Conservation (phyloP, 2,888 invertebrate genomes). For the Lordiphosa fenestrarum region DNA sequence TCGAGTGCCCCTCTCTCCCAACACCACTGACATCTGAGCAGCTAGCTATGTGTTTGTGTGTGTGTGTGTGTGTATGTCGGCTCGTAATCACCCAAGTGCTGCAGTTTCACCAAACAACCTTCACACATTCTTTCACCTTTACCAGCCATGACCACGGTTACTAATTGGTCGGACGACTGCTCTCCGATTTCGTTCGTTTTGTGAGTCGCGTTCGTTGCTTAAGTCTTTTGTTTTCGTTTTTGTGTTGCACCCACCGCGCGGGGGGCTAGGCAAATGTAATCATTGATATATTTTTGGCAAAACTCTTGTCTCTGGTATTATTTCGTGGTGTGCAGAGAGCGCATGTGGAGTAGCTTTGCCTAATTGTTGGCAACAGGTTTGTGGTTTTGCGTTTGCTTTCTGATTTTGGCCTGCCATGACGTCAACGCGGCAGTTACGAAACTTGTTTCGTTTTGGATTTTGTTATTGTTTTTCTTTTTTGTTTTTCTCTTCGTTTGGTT, state of each 20-base stretch:
- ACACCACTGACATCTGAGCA: constrained; percentile 51
- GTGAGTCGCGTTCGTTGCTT: constrained; percentile 59
- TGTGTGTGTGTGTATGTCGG: constrained; percentile 34
- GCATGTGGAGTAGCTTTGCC: constrained; percentile 72
- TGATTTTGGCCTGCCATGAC: constrained; percentile 60
- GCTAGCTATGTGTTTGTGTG: constrained; percentile 32
- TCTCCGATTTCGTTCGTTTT: constrained; percentile 35
- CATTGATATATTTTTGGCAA: constrained; percentile 73
- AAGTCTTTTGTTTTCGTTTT: constrained; percentile 67
- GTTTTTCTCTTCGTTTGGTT: constrained; percentile 34
- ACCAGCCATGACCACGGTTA: constrained; percentile 79
- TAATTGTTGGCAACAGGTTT: constrained; percentile 73
- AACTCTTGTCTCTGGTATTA: constrained; percentile 36
- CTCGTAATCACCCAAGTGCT: constrained; percentile 65
- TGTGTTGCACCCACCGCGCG: constrained; percentile 35
- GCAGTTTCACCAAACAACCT: constrained; percentile 79
- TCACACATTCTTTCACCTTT: constrained; percentile 80
- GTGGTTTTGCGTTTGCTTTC: constrained; percentile 37
- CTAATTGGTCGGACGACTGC: constrained; percentile 61
- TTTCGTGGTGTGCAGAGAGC: constrained; percentile 1
- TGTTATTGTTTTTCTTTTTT: constrained; percentile 33
- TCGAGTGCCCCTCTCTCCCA: constrained; percentile 41
- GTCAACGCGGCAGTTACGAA: constrained; percentile 75
- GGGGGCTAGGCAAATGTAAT: constrained; percentile 58
- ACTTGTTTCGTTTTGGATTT: constrained; percentile 70